phyloP scores from a whole-genome alignment of 2,888 invertebrate species.

The Epinotia brunnichana region DNA sequence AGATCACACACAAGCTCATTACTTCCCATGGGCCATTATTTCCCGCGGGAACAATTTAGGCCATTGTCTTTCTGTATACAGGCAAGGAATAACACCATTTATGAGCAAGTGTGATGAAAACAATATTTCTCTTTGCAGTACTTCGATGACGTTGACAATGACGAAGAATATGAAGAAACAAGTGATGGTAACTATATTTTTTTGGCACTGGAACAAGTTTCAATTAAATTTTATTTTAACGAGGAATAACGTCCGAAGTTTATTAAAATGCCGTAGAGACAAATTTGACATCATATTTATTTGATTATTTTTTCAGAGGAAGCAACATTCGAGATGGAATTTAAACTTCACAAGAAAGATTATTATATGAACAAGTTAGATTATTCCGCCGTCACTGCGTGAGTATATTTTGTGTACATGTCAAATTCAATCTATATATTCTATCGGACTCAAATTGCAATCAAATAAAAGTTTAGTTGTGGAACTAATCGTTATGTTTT shows the following conservation, averaged over 20 bases:
- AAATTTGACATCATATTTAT: neutral
- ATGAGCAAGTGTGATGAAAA: too few species aligned
- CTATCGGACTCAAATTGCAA: too few species aligned
- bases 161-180: slow-evolving; percentile 73
- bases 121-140: slow-evolving; percentile 54
- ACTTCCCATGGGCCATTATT: too few species aligned
- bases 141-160: slow-evolving; percentile 63
- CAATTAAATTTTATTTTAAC: neutral
- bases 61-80: too few species aligned
- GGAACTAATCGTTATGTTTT: too few species aligned
- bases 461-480: too few species aligned
- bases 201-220: slow-evolving; percentile 46
- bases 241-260: too few species aligned
- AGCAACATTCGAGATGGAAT: slow-evolving; percentile 88
- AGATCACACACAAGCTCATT: too few species aligned
- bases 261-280: too few species aligned
- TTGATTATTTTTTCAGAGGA: slow-evolving; percentile 68
- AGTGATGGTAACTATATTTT: slow-evolving; percentile 69
- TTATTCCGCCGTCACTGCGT: slow-evolving; percentile 90
- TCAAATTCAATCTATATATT: too few species aligned
- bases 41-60: too few species aligned
- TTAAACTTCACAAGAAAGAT: slow-evolving; percentile 92
- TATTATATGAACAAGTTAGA: slow-evolving; percentile 97
- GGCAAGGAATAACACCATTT: too few species aligned
- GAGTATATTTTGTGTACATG: slow-evolving; percentile 60